Evolutionary conservation across 1,140 invertebrate species (phyloP).

Genomic region (Odontomachus brunneus): DNA sequence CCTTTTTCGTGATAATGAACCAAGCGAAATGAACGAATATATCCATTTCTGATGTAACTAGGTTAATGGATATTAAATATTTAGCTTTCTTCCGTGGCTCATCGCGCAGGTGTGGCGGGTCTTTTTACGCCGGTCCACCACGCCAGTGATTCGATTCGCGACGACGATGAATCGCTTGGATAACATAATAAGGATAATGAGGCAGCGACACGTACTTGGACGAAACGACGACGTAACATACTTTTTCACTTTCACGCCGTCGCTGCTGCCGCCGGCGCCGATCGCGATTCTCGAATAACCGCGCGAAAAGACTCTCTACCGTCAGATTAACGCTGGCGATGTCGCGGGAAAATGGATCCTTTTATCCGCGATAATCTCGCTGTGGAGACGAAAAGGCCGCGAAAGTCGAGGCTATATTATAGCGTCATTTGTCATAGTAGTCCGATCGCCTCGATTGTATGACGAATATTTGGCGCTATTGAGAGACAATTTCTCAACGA

Average conservation of each 20-base stretch:
- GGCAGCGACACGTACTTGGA: not conserved
- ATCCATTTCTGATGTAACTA: no score
- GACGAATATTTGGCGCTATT: no score
- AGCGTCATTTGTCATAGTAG: not conserved
- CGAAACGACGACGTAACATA: conserved; percentile 22
- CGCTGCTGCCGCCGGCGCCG: not conserved
- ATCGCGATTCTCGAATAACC: conserved; percentile 7
- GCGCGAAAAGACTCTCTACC: conserved; percentile 19
- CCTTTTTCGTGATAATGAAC: no score
- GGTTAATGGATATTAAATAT: conserved; percentile 2
- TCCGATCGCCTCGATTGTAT: no score
- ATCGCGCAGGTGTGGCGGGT: not conserved
- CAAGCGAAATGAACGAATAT: no score
- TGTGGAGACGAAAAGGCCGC: conserved; percentile 14
- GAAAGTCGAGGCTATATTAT: not conserved
- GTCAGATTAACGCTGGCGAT: not conserved
- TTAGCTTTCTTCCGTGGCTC: not conserved
- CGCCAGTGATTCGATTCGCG: conserved; percentile 2
- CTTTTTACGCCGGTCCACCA: not conserved
- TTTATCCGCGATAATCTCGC: not conserved
- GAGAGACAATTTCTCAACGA: no score
- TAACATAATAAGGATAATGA: conserved; percentile 27
- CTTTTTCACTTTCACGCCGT: conserved; percentile 46
- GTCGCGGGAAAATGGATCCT: not conserved
- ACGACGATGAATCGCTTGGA: conserved; percentile 8